Evolutionary conservation across 2,888 invertebrate species (phyloP), one percentile per base, ranked within the genome.

Genomic region (Campoplex capitator): DNA sequence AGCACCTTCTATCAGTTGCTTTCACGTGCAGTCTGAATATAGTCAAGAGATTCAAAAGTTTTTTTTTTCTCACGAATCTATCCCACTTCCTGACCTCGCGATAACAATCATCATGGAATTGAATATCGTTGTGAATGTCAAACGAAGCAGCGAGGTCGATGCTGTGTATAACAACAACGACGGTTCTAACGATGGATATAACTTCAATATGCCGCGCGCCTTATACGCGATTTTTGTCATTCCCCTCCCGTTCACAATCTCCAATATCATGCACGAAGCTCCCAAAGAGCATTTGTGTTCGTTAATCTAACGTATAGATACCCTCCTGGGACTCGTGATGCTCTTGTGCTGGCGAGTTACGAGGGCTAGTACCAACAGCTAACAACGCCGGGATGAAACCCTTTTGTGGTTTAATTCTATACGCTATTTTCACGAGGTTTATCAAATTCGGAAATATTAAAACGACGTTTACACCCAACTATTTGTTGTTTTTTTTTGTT

Each of bases 361-460:
- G 70, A 54, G 42, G 38, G 35, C 28, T 56, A 32, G 48, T 58
- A 45, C 9, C n/a, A 28, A 48, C 51, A 65, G 23, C 42, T 48
- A 58, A 35, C 0, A 23, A 62, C 8, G n/a, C 35, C 32, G 91
- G 91, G 91, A 91, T 90, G 92, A 92, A 93, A 93, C 94, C 93
- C 94, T 93, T 93, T 94, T 93, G 92, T 93, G 89, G 90, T 90
- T 84, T 88, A 90, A 92, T 89, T 92, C 23, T 23, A 87, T 92
- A 92, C 91, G 71, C 90, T 92, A 91, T 92, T 23, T 93, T 92
- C 32, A 92, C 91, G 90, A 91, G 92, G 92, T 93, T 93, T 91
- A 91, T 92, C 93, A 92, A 92, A 90, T 91, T 89, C 74, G 18
- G 4, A 45, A 70, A 45, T 67, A 56, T 68, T 35, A 51, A 18